A percentile compares a stretch with the other conserved stretches of the same genome.
phyloP scores from a whole-genome alignment of 2,113 vertebrate genomes.

The Podarcis cretensis region DNA sequence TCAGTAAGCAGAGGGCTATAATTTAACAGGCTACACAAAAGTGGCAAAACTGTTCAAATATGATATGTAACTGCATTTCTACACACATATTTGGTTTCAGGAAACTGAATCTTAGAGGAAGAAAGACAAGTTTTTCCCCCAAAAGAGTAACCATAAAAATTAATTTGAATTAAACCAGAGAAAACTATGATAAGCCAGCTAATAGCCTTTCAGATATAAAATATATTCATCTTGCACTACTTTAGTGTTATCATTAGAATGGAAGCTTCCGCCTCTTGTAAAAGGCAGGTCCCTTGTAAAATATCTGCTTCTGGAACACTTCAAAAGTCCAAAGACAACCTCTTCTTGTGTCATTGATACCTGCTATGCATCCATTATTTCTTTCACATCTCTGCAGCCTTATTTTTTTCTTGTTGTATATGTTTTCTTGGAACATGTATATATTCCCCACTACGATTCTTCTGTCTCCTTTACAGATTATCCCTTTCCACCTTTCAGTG shows the following conservation, averaged over 20 bases:
- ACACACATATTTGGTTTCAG: background rate
- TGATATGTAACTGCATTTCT: background rate
- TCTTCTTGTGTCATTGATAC: no score
- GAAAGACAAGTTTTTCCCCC: background rate
- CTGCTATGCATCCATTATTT: no score
- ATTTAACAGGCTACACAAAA: background rate
- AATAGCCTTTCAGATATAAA: background rate
- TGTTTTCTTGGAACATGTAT: no score
- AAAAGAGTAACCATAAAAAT: background rate
- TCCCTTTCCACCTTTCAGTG: no score
- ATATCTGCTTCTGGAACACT: background rate
- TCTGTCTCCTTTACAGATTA: no score
- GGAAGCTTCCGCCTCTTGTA: background rate
- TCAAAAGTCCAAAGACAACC: no score
- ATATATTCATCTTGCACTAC: background rate
- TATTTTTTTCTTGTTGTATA: no score
- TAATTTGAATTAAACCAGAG: background rate
- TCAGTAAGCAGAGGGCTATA: conserved; percentile 7
- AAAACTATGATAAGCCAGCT: background rate
- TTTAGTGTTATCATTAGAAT: background rate
- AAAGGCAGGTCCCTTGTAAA: background rate
- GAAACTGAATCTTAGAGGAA: background rate
- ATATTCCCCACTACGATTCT: no score
- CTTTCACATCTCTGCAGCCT: no score
- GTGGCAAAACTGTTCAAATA: background rate